phyloP scores from a whole-genome alignment of 2,888 invertebrate genomes.

The Drosophila imparisetae region DNA sequence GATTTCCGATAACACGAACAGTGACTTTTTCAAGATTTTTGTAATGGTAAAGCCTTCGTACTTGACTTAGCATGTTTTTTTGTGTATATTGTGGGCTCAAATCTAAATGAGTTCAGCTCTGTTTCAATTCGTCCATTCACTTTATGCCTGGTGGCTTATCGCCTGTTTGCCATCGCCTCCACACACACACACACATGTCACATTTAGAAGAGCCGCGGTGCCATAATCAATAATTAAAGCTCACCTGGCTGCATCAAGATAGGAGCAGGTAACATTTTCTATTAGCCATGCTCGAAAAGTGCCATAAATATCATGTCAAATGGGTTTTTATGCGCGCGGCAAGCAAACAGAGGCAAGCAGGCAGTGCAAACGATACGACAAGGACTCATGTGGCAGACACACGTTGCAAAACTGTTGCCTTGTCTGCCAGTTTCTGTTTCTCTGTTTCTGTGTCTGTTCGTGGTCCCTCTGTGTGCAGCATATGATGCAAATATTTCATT shows the following conservation, averaged over 20 bases:
- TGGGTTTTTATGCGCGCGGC: constrained; percentile 65
- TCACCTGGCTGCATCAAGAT: constrained; percentile 67
- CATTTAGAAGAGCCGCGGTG: constrained; percentile 18
- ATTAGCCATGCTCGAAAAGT: constrained; percentile 52
- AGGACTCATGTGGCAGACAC: constrained; percentile 35
- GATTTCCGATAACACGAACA: background rate
- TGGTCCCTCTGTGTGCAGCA: constrained; percentile 56
- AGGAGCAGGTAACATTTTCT: constrained; percentile 35
- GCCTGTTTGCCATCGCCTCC: constrained; percentile 45
- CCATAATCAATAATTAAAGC: constrained; percentile 76
- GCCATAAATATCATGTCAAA: constrained; percentile 72
- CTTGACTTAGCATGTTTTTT: background rate
- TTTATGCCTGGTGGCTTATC: constrained; percentile 50
- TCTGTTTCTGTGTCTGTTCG: background rate
- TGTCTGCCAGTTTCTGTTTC: constrained; percentile 2
- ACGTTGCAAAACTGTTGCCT: constrained; percentile 49
- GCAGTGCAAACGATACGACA: background rate
- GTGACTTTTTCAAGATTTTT: background rate
- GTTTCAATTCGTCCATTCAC: constrained; percentile 42
- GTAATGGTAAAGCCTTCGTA: background rate
- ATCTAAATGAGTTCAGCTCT: constrained; percentile 28
- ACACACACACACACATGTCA: constrained; percentile 4
- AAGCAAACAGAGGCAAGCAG: constrained; percentile 14
- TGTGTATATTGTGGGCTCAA: background rate
- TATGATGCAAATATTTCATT: constrained; percentile 78